These are phyloP conservation scores for Actinernus sp. DNA, from an alignment of 92 coral and sea anemone genomes.

Conservation along the genomic window DNA sequence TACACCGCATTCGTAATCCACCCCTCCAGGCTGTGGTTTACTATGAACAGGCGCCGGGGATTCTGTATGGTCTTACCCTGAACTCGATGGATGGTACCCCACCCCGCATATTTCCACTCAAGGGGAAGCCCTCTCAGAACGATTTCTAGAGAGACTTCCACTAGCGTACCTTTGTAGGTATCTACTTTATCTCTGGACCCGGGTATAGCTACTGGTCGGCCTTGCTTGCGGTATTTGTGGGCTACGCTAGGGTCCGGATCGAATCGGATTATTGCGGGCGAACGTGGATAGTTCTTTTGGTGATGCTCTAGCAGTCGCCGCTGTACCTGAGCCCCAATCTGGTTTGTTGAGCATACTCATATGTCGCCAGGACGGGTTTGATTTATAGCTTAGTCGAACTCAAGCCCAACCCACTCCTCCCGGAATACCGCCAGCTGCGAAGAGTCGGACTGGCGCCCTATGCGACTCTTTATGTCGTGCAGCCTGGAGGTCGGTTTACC, in stretches of 20 bases:
- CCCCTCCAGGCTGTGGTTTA: too few relatives aligned
- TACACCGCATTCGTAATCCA: slow-evolving; percentile 33
- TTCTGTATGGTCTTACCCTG: slow-evolving; percentile 1
- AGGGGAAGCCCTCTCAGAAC: not conserved
- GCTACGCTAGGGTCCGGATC: slow-evolving; percentile 15
- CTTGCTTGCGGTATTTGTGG: slow-evolving; percentile 8
- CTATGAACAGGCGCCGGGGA: slow-evolving; percentile 17
- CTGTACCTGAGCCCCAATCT: slow-evolving; percentile 6
- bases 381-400: not conserved
- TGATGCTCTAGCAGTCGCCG: slow-evolving; percentile 11
- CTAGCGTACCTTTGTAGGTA: not conserved
- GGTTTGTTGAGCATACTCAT: slow-evolving; percentile 12
- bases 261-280: slow-evolving; percentile 14
- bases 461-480: too few relatives aligned
- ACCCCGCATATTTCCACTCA: too few relatives aligned
- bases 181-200: not conserved
- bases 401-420: slow-evolving; percentile 1
- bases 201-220: slow-evolving; percentile 6
- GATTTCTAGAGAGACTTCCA: not conserved
- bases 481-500: not conserved
- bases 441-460: slow-evolving; percentile 10
- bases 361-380: slow-evolving; percentile 8
- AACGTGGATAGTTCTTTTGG: not conserved
- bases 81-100: too few relatives aligned
- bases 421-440: slow-evolving; percentile 4